Evolutionary conservation across 1,140 invertebrate genomes (phyloP), one percentile per base, ranked within the genome.

Genomic region (Lysiphlebus fabarum): DNA sequence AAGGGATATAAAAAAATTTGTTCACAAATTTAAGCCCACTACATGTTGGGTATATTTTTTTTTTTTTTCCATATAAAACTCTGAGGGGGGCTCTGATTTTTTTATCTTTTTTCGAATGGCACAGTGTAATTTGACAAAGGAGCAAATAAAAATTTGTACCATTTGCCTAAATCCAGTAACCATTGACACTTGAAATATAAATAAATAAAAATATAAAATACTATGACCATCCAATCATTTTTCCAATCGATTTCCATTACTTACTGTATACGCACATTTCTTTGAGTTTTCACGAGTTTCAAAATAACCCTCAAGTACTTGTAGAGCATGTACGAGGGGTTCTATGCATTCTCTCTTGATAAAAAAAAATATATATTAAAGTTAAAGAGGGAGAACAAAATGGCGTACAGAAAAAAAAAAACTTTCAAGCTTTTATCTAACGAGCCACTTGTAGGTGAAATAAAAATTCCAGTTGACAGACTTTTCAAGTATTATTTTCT

Each of bases 381-480:
- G n/a, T n/a, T n/a, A n/a, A n/a, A n/a, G n/a, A 57, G 26, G 14
- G 38, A 42, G 37, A n/a, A n/a, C n/a, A n/a, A n/a, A n/a, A n/a
- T n/a, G n/a, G n/a, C n/a, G n/a, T n/a, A n/a, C n/a, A n/a, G 37
- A 10, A 11, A 53, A 6, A 14, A 10, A 34, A 33, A 40, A 10
- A 45, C 9, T 5, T 17, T 47, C 9, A 12, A 17, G 41, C 33
- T 47, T 2, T 9, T n/a, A 4, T 34, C 14, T 56, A 61, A 61
- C 53, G 53, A 61, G 53, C 59, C 59, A 61, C 59, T 61, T 61
- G 59, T 61, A 53, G 47, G 40, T 56, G 44, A n/a, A 61, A 61
- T 61, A 45, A 51, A 61, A 61, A 56, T 61, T 56, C 53, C 33
- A 33, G 26, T n/a, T n/a, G n/a, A n/a, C n/a, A n/a, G n/a, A n/a